phyloP scores from a whole-genome alignment of 2,113 vertebrate genomes.

The Rhabdomys dilectus region DNA sequence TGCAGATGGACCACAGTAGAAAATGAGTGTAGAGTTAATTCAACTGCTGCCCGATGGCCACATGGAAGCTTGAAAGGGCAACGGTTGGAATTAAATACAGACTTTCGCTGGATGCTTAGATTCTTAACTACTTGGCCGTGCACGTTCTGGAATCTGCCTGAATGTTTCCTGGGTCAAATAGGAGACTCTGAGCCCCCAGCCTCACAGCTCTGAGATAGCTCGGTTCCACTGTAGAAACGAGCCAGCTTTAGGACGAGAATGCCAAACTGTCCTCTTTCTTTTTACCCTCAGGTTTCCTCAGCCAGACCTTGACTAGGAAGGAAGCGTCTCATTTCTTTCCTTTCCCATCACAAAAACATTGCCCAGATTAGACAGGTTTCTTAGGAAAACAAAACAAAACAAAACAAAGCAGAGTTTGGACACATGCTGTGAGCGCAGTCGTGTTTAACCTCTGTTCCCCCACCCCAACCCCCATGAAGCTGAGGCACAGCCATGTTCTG shows the following conservation, averaged over 20 bases:
- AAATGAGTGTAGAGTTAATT: slow-evolving; percentile 69
- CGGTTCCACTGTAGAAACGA: background rate
- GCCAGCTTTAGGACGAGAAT: rapidly evolving
- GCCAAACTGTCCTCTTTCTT: background rate
- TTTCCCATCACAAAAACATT: background rate
- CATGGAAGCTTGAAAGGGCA: slow-evolving; percentile 45
- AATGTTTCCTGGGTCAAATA: slow-evolving; percentile 65
- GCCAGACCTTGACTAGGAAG: background rate
- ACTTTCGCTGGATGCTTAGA: slow-evolving; percentile 66
- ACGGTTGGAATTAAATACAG: slow-evolving; percentile 67
- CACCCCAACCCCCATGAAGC: background rate
- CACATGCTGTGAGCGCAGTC: background rate
- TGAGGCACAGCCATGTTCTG: background rate
- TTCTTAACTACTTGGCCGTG: slow-evolving; percentile 75
- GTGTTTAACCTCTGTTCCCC: background rate
- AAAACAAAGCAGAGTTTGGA: background rate
- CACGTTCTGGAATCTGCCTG: slow-evolving; percentile 53
- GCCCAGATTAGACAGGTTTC: background rate
- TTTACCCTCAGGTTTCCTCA: background rate
- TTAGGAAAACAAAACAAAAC: background rate
- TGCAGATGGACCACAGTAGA: slow-evolving; percentile 58
- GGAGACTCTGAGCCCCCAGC: slow-evolving; percentile 15
- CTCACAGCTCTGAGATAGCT: background rate
- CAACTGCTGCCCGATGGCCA: slow-evolving; percentile 21
- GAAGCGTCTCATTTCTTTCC: background rate